phyloP scores from a whole-genome alignment of 2,113 vertebrate genomes.

The Machaerirhynchus nigripectus region DNA sequence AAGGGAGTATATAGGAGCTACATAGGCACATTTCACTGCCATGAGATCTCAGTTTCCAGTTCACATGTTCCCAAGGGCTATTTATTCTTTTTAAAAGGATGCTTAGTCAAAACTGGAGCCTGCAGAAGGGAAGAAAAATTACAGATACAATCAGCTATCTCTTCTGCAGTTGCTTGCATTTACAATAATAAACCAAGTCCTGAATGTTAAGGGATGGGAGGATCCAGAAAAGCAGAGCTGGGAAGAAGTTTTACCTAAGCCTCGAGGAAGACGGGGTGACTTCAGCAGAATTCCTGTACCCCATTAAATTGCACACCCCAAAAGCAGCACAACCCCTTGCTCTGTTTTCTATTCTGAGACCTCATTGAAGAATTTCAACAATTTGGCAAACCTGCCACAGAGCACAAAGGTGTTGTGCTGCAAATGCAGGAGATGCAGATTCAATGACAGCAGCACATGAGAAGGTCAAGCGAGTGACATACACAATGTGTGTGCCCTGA shows the following conservation, averaged over 20 bases:
- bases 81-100: constrained; percentile 50
- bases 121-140: constrained; percentile 22
- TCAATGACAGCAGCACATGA: not conserved
- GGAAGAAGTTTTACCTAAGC: not conserved
- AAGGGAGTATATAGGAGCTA: constrained; percentile 14
- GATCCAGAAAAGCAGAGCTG: not conserved
- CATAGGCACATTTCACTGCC: constrained; percentile 34
- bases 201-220: not conserved
- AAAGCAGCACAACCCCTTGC: not conserved
- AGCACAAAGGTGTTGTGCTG: not conserved
- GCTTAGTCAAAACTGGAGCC: constrained; percentile 38
- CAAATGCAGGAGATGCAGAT: not conserved
- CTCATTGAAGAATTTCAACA: not conserved
- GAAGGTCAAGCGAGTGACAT: not conserved
- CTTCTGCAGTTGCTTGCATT: constrained; percentile 18
- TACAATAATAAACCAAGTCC: constrained; percentile 10
- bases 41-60: constrained; percentile 47
- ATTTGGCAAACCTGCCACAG: not conserved
- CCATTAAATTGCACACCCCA: not conserved
- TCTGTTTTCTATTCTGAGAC: not conserved
- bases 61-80: constrained; percentile 49
- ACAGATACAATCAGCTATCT: constrained; percentile 43
- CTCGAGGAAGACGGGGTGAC: not conserved
- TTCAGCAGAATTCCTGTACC: not conserved
- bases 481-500: not conserved